Conservation (phyloP, 1,140 invertebrate genomes). For the Papilio xuthus region DNA sequence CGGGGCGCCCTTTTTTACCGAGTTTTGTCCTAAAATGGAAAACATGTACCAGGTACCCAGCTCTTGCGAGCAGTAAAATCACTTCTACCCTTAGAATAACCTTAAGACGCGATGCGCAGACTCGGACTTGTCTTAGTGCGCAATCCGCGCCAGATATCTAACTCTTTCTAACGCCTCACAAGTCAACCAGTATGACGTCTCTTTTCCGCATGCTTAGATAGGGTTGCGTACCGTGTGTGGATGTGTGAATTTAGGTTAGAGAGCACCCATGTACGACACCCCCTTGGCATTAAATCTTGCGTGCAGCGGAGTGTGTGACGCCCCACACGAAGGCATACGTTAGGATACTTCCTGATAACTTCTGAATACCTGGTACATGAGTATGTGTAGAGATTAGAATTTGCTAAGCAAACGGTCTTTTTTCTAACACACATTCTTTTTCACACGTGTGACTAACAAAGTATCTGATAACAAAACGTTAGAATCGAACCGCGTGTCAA, state of each 20-base stretch:
- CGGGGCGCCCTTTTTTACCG: constrained; percentile 75
- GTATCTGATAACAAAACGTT: not conserved
- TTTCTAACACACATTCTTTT: constrained; percentile 64
- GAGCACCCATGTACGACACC: constrained; percentile 59
- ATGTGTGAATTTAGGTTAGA: constrained; percentile 68
- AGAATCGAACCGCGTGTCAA: not conserved
- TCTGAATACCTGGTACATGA: constrained; percentile 71
- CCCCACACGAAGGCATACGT: constrained; percentile 70
- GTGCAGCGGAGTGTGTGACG: constrained; percentile 69
- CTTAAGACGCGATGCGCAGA: constrained; percentile 78
- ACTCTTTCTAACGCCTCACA: constrained; percentile 67
- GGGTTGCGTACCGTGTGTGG: constrained; percentile 54
- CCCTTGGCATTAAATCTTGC: constrained; percentile 67
- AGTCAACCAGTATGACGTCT: constrained; percentile 46
- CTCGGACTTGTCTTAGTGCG: constrained; percentile 69
- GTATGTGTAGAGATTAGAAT: constrained; percentile 81
- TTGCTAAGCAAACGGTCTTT: constrained; percentile 78
- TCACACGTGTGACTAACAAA: constrained; percentile 58
- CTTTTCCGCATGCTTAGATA: constrained; percentile 65
- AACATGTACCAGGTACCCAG: constrained; percentile 76
- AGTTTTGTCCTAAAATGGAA: constrained; percentile 82
- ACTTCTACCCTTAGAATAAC: constrained; percentile 67
- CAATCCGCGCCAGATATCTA: constrained; percentile 59
- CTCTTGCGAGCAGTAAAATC: constrained; percentile 54
- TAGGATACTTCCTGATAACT: constrained; percentile 59